Conservation (phyloP, 2,888 invertebrate species). For the Cactoblastis cactorum region DNA sequence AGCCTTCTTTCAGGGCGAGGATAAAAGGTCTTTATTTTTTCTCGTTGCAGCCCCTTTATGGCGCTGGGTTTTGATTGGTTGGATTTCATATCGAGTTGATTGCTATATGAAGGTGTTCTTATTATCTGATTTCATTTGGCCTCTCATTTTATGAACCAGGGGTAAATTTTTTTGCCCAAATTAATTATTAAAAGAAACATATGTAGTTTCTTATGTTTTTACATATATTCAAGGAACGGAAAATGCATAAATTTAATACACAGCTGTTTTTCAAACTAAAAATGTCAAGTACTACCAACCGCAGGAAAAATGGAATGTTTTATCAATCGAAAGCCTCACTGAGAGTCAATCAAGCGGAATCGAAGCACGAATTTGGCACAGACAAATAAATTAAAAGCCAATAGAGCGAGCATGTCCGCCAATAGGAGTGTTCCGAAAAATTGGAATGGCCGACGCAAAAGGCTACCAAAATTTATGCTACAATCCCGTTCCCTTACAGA, state of each 20-base stretch:
- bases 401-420: constrained; percentile 40
- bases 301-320: constrained; percentile 12
- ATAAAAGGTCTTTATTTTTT: constrained; percentile 75
- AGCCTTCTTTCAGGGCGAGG: constrained; percentile 61
- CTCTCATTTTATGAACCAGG: not conserved
- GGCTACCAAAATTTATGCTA: constrained; percentile 56
- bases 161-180: not conserved
- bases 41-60: constrained; percentile 59
- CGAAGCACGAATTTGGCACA: constrained; percentile 35
- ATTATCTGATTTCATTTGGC: constrained; percentile 9
- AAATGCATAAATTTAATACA: not conserved
- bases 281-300: not conserved
- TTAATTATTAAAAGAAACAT: not conserved
- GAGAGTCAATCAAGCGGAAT: constrained; percentile 33
- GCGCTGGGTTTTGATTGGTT: constrained; percentile 58
- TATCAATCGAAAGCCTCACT: constrained; percentile 13
- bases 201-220: too few species aligned
- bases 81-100: constrained; percentile 39
- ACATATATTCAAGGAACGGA: too few species aligned
- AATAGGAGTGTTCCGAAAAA: constrained; percentile 49
- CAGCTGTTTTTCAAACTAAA: not conserved
- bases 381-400: constrained; percentile 65
- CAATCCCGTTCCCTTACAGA: constrained; percentile 56
- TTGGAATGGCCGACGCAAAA: constrained; percentile 43
- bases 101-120: constrained; percentile 8